Percentiles rank a stretch among this genome's conserved stretches.
phyloP scores from a whole-genome alignment of 2,113 vertebrate species.

The Phylloscopus whistleri region DNA sequence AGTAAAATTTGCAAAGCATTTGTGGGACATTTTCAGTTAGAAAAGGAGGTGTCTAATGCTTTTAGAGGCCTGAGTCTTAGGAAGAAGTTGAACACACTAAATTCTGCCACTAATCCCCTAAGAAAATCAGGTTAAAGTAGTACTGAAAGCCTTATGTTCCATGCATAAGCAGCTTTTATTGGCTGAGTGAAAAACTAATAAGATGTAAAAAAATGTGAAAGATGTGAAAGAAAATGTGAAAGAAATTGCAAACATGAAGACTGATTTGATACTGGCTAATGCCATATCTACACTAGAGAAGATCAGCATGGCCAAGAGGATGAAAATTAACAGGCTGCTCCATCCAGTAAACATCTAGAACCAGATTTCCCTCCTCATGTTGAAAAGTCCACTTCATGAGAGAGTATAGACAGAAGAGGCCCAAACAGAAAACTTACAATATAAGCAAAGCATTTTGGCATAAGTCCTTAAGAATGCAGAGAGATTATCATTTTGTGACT shows the following conservation, averaged over 20 bases:
- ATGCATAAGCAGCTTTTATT: background rate
- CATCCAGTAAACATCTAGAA: background rate
- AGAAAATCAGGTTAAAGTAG: background rate
- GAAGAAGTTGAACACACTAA: background rate
- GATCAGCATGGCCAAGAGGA: background rate
- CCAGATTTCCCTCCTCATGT: background rate
- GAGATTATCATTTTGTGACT: background rate
- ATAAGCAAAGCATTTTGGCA: background rate
- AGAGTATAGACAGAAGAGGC: background rate
- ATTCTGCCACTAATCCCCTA: background rate
- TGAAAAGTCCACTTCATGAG: background rate
- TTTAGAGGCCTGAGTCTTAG: background rate
- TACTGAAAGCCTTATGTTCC: background rate
- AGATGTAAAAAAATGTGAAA: background rate
- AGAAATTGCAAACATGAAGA: background rate
- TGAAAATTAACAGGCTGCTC: background rate
- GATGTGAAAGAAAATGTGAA: too few relatives aligned
- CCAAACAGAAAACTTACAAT: background rate
- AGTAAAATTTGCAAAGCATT: background rate
- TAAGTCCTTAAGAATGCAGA: background rate
- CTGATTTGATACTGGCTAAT: background rate
- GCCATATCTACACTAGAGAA: background rate
- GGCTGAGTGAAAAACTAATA: background rate
- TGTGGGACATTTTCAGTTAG: background rate
- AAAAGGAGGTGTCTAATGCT: background rate